phyloP scores from a whole-genome alignment of 1,140 invertebrate species.

The Anthonomus grandis region DNA sequence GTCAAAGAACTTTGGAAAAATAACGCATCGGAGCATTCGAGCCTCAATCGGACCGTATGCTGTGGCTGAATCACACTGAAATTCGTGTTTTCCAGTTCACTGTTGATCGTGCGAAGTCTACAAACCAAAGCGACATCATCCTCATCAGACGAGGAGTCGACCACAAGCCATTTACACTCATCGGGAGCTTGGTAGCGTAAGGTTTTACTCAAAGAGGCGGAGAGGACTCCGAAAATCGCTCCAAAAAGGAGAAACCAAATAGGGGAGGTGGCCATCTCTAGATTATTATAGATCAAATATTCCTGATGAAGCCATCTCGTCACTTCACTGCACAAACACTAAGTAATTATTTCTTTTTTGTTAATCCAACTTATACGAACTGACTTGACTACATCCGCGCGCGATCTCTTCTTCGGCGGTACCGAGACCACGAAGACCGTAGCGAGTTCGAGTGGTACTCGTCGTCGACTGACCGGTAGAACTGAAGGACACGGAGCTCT shows the following conservation, averaged over 20 bases:
- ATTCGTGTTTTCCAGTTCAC: constrained; percentile 84
- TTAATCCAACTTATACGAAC: no score
- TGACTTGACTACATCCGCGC: not conserved
- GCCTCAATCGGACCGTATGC: constrained; percentile 73
- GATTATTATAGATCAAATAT: no score
- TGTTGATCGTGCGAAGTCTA: constrained; percentile 79
- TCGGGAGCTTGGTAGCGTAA: constrained; percentile 77
- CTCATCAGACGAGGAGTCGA: constrained; percentile 57
- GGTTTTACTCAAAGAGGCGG: constrained; percentile 65
- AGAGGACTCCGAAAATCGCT: constrained; percentile 64
- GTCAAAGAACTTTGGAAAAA: constrained; percentile 85
- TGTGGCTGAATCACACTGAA: constrained; percentile 86
- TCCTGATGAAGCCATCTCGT: not conserved
- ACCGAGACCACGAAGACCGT: constrained; percentile 1
- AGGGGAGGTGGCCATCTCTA: constrained; percentile 45
- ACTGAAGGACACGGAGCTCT: constrained; percentile 28
- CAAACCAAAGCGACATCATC: constrained; percentile 76
- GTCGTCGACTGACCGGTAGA: constrained; percentile 17
- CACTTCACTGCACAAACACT: no score
- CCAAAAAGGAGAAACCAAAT: constrained; percentile 58
- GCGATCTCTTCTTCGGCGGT: not conserved
- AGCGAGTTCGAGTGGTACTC: constrained; percentile 8
- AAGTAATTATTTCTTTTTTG: no score
- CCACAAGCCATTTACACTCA: constrained; percentile 77
- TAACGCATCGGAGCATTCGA: constrained; percentile 80